Evolutionary conservation across 2,888 invertebrate genomes (phyloP).

Genomic region (Brachylomia viminalis): DNA sequence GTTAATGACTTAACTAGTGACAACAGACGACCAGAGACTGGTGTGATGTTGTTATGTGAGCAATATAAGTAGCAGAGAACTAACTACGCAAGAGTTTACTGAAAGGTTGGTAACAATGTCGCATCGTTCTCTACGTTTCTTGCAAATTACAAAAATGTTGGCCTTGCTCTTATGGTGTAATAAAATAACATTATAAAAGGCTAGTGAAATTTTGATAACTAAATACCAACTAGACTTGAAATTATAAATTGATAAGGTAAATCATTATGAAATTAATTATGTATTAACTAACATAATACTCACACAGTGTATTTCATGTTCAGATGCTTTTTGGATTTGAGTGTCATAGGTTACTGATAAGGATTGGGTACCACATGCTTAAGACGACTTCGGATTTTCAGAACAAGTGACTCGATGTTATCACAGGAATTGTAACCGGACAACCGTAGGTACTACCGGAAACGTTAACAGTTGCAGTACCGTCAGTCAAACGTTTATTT

Average conservation of each 20-base stretch:
- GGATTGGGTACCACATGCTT: conserved; percentile 46
- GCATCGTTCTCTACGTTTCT: conserved; percentile 68
- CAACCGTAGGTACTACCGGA: too few relatives aligned
- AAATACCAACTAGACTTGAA: conserved; percentile 88
- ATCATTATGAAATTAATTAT: conserved; percentile 75
- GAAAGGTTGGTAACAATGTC: conserved; percentile 69
- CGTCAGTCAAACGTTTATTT: not conserved
- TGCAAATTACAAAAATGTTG: conserved; percentile 81
- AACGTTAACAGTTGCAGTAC: conserved; percentile 16
- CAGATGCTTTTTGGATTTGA: conserved; percentile 60
- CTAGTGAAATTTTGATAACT: conserved; percentile 90
- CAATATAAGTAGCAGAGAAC: conserved; percentile 17
- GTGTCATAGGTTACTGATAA: conserved; percentile 53
- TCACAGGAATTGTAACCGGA: conserved; percentile 51
- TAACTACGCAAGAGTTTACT: conserved; percentile 5
- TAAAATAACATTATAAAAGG: conserved; percentile 88
- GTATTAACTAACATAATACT: conserved; percentile 65
- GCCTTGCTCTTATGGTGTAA: conserved; percentile 87
- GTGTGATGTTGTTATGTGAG: conserved; percentile 66
- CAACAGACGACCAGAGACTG: conserved; percentile 67
- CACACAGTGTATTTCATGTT: conserved; percentile 51
- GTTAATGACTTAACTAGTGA: conserved; percentile 67
- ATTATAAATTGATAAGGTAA: conserved; percentile 84
- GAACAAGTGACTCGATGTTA: conserved; percentile 28
- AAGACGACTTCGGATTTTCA: conserved; percentile 59